phyloP scores from a whole-genome alignment of 2,797 vertebrate genomes.

The Ibycter americanus region DNA sequence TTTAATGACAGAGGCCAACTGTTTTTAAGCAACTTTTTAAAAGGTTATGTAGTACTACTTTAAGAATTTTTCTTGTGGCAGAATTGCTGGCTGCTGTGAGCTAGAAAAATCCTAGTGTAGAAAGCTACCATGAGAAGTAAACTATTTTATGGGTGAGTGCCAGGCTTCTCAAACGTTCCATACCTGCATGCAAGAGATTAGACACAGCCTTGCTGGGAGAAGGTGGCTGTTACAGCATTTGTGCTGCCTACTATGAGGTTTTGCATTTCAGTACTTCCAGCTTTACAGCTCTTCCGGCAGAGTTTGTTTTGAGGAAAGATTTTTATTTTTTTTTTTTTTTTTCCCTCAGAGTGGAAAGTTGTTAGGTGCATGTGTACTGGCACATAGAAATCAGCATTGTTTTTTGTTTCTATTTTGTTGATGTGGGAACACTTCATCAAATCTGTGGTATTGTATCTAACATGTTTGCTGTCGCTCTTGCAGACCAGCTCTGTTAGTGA shows the following conservation, averaged over 20 bases:
- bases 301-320: background rate
- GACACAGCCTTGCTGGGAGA: background rate
- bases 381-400: background rate
- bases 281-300: background rate
- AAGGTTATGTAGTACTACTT: background rate
- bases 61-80: background rate
- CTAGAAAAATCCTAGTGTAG: background rate
- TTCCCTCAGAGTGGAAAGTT: background rate
- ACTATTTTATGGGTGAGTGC: background rate
- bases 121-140: background rate
- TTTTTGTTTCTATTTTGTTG: background rate
- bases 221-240: background rate
- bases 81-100: background rate
- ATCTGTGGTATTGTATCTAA: background rate
- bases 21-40: background rate
- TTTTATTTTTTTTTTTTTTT: background rate
- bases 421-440: background rate
- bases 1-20: background rate
- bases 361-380: background rate
- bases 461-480: constrained; percentile 19
- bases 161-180: background rate
- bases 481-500: constrained; percentile 87
- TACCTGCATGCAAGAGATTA: constrained; percentile 16
- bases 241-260: background rate
- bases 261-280: background rate